Base-by-base conservation (phyloP, 2,113 vertebrate species). In the Balaeniceps rex region DNA sequence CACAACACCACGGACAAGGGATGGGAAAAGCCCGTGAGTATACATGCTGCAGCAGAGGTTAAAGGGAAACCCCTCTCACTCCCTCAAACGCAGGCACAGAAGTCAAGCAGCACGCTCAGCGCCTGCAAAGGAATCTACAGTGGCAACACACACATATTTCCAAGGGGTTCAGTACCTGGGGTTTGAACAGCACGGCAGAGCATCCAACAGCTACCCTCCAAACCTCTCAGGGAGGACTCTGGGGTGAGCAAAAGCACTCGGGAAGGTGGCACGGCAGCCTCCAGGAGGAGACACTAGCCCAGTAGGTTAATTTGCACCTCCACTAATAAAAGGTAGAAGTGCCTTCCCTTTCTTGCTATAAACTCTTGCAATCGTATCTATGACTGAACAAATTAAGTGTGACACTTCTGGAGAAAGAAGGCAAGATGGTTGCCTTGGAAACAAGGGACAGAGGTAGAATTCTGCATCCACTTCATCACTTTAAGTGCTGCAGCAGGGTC, bases 371-470 rank as follows among this genome's bases (percentile, higher is more conserved):
- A 75, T 55, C 6, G 5, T 65, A 64, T 90, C 97, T 68, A 25
- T 9, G 60, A 71, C 87, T 87, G 91, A 91, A 79, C 91, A 91
- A 95, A 97, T 95, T 63, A 93, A 87, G 90, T 80, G 85, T 96
- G 94, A 92, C 90, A 88, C 96, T 94, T 9, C 72, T 88, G 88
- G 91, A 94, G 85, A 95, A 83, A 78, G 87, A 69, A 95, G 90
- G 94, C 82, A 91, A 87, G 95, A 92, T 57, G 85, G 97, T 97
- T 97, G 95, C 95, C 95, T 90, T 97, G 96, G 97, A 92, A 96
- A 97, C 95, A 23, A 60, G 86, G 89, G 94, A 90, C 87, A 93
- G 96, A 97, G 95, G 96, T 88, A 95, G 92, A 94, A 93, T 92
- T 83, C 93, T 89, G 96, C 95, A 96, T 88, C 95, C 88, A 92